Percentiles rank a stretch among this genome's conserved stretches.
These are phyloP conservation scores for Spodoptera exigua DNA, from an alignment of 2,888 invertebrate genomes.

Conservation along the genomic window DNA sequence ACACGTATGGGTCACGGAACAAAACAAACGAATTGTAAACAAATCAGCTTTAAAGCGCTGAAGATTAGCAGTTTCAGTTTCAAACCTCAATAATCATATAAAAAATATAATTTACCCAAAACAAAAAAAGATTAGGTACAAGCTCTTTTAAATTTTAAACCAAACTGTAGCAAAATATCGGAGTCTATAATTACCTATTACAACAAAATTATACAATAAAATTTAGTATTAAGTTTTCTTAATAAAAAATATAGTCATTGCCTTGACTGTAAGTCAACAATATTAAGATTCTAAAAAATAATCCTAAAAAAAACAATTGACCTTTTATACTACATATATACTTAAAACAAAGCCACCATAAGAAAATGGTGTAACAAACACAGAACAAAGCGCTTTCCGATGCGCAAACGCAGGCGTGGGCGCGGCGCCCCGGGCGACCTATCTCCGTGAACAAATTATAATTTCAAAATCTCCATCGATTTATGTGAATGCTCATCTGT, in stretches of 20 bases:
- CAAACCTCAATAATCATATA: too few species aligned
- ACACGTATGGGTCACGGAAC: slow-evolving; percentile 54
- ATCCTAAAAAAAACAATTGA: slow-evolving; percentile 6
- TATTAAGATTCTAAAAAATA: too few species aligned
- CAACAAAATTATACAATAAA: too few species aligned
- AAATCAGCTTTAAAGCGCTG: slow-evolving; percentile 30
- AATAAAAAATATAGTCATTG: too few species aligned
- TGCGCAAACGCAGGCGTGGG: slow-evolving; percentile 68
- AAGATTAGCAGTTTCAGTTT: slow-evolving; percentile 31
- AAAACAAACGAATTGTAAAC: slow-evolving; percentile 24
- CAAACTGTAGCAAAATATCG: too few species aligned
- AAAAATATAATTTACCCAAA: too few species aligned
- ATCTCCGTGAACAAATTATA: slow-evolving; percentile 87
- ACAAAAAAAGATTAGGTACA: too few species aligned
- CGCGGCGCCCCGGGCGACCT: slow-evolving; percentile 83
- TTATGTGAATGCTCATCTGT: slow-evolving; percentile 86
- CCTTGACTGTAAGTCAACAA: too few species aligned
- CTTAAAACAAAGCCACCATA: slow-evolving; percentile 37
- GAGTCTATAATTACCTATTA: not conserved
- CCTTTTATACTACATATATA: slow-evolving; percentile 20
- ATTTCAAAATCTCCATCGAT: slow-evolving; percentile 88
- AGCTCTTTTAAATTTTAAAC: too few species aligned
- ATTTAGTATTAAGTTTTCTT: too few species aligned
- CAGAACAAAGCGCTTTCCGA: slow-evolving; percentile 52
- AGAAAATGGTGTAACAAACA: slow-evolving; percentile 47